Conservation (phyloP, 2,888 invertebrate genomes). For the Molorchus minor region DNA sequence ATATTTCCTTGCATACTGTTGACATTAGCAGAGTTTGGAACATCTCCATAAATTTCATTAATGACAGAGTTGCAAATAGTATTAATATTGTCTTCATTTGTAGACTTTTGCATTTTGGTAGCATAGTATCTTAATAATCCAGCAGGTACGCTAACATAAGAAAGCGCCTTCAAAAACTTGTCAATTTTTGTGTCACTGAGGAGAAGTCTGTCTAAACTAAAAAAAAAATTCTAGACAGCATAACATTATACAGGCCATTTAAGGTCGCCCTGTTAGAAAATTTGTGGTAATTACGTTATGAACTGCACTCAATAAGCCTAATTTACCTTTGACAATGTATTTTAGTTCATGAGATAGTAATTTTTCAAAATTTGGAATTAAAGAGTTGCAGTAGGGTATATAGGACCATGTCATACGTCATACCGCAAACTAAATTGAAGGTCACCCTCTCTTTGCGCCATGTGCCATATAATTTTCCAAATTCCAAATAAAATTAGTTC, state of each 20-base stretch:
- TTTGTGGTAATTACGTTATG: no score
- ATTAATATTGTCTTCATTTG: conserved; percentile 20
- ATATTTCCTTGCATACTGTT: conserved; percentile 55
- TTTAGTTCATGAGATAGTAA: no score
- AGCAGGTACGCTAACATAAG: conserved; percentile 63
- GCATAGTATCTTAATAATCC: conserved; percentile 59
- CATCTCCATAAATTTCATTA: conserved; percentile 42
- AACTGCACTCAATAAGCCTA: no score
- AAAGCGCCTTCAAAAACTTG: conserved; percentile 62
- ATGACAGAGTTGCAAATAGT: conserved; percentile 26
- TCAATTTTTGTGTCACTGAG: conserved; percentile 53
- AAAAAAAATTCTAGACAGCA: not conserved
- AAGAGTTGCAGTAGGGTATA: no score
- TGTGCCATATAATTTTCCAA: no score
- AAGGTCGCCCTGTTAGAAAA: no score
- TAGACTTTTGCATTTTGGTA: conserved; percentile 47
- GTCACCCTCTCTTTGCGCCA: no score
- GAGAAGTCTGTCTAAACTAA: conserved; percentile 54
- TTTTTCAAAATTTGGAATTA: no score
- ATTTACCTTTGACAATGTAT: no score
- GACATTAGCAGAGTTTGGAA: conserved; percentile 39
- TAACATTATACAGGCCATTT: not conserved
- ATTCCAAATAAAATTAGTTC: no score
- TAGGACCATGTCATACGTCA: no score
- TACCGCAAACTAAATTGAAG: no score